Evolutionary conservation across 2,888 invertebrate genomes (phyloP).

Genomic region (Chesias legatella): DNA sequence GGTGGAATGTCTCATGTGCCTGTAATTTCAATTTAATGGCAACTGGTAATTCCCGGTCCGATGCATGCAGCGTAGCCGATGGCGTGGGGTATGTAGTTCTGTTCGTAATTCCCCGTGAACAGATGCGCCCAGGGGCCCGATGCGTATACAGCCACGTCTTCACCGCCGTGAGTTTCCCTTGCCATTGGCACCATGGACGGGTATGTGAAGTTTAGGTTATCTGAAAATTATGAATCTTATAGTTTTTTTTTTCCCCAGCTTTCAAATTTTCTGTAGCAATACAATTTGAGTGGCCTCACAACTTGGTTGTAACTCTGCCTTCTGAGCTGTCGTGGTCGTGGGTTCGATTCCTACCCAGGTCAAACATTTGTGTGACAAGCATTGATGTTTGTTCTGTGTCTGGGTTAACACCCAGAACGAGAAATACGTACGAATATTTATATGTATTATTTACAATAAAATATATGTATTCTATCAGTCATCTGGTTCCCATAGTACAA

Average conservation of each 20-base stretch:
- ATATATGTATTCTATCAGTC: no score
- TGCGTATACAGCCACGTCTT: conserved; percentile 90
- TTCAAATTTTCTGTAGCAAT: no score
- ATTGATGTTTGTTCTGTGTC: no score
- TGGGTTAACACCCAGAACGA: background rate
- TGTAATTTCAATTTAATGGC: conserved; percentile 38
- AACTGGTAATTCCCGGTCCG: conserved; percentile 79
- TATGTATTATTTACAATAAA: no score
- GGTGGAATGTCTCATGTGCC: no score
- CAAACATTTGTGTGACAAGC: no score
- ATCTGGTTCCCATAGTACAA: background rate
- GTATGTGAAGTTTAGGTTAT: conserved; percentile 67
- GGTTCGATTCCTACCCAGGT: background rate
- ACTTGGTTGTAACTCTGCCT: no score
- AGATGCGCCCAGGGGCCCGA: conserved; percentile 89
- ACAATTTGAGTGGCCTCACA: no score
- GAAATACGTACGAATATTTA: no score
- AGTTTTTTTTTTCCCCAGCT: no score
- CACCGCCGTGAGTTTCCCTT: conserved; percentile 87
- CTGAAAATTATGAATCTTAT: conserved; percentile 50
- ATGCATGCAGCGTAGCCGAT: conserved; percentile 87
- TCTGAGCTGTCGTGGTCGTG: background rate
- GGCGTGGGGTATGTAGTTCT: conserved; percentile 88
- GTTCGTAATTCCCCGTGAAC: conserved; percentile 89
- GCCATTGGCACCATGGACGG: conserved; percentile 82